A percentile compares a stretch with the other conserved stretches of the same genome.
These are phyloP conservation scores for Tanypteryx hageni DNA, from an alignment of 2,888 invertebrate genomes.

Conservation along the genomic window DNA sequence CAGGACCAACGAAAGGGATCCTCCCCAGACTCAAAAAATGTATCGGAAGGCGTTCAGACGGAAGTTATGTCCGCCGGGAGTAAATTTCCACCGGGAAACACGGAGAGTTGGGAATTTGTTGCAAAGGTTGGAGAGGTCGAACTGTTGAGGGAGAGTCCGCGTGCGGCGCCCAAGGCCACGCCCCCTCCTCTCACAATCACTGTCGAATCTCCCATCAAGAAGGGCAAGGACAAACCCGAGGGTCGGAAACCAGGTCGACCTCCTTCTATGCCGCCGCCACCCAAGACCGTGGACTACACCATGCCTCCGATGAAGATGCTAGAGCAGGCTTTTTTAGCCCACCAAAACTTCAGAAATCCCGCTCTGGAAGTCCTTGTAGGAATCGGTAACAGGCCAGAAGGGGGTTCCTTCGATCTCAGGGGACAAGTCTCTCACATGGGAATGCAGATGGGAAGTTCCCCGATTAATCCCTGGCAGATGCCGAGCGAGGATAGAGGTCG, in stretches of 20 bases:
- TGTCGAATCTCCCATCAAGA: constrained; percentile 9
- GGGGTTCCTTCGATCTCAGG: neutral
- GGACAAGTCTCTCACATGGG: neutral
- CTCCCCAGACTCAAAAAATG: neutral
- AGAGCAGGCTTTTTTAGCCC: constrained; percentile 38
- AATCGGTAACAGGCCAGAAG: constrained; percentile 33
- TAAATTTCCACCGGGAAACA: constrained; percentile 57
- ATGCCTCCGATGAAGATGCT: neutral
- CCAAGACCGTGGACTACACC: neutral
- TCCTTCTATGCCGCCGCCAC: constrained; percentile 34
- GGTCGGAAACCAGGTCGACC: constrained; percentile 15
- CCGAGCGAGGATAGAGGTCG: constrained; percentile 11
- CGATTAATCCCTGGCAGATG: neutral
- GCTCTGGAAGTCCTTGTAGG: constrained; percentile 31
- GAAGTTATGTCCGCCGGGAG: neutral
- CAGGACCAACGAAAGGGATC: constrained; percentile 8
- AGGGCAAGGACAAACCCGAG: constrained; percentile 3
- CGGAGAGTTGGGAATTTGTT: constrained; percentile 59
- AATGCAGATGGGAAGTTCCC: neutral
- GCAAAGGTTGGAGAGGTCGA: constrained; percentile 51
- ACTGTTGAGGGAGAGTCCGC: constrained; percentile 33
- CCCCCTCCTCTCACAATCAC: constrained; percentile 33
- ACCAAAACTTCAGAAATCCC: constrained; percentile 36
- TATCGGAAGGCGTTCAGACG: neutral
- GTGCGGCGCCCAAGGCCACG: constrained; percentile 6